These are phyloP conservation scores for Drosophila saltans DNA, from an alignment of 1,140 invertebrate genomes.

Conservation along the genomic window DNA sequence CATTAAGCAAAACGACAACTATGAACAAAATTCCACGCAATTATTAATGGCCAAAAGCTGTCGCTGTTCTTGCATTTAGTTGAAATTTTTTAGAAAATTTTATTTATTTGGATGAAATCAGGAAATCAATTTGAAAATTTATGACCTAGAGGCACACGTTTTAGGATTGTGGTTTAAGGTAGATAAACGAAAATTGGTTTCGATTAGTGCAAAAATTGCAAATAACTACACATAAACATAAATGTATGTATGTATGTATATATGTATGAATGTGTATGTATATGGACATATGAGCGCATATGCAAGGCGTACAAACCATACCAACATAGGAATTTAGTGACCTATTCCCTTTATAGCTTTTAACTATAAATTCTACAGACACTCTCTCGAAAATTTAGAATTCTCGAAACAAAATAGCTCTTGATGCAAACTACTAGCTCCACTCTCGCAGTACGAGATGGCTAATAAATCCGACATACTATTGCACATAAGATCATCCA, in stretches of 20 bases:
- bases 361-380: no score
- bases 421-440: no score
- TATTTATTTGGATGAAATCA: constrained; percentile 64
- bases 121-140: constrained; percentile 73
- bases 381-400: no score
- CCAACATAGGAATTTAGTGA: no score
- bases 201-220: constrained; percentile 27
- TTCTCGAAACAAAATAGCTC: no score
- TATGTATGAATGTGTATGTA: no score
- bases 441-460: constrained; percentile 20
- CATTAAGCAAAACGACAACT: constrained; percentile 55
- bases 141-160: constrained; percentile 41
- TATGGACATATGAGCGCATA: no score
- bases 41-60: constrained; percentile 72
- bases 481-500: constrained; percentile 21
- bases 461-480: background rate
- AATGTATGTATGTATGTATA: no score
- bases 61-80: constrained; percentile 38
- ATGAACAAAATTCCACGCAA: constrained; percentile 26
- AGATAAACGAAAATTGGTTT: constrained; percentile 42
- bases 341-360: no score
- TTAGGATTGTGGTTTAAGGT: constrained; percentile 26
- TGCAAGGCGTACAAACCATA: no score
- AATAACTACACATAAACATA: background rate
- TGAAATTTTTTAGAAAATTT: constrained; percentile 33